Percentiles rank a stretch among this genome's conserved stretches.
These are phyloP conservation scores for Oxytorus armatus DNA, from an alignment of 2,888 invertebrate species.

Conservation along the genomic window DNA sequence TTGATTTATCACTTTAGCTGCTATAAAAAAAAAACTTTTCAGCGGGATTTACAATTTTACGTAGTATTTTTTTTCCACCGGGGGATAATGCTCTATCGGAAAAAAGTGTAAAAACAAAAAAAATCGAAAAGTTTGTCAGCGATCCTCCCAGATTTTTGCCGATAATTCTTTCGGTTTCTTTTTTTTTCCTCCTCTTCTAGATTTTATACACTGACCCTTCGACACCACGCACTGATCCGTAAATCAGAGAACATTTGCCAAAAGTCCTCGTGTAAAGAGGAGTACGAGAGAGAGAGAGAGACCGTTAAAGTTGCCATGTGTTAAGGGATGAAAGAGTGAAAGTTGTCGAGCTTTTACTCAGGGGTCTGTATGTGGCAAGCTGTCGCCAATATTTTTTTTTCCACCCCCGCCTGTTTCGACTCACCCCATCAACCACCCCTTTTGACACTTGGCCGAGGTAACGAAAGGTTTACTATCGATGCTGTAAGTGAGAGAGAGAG, in stretches of 20 bases:
- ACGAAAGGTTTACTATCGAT: conserved; percentile 22
- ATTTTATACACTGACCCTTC: neutral
- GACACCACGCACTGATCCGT: neutral
- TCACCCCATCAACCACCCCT: too few species aligned
- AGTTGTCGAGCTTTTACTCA: conserved; percentile 26
- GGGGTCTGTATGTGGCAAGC: conserved; percentile 18
- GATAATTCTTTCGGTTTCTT: too few species aligned
- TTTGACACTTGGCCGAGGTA: conserved; percentile 20
- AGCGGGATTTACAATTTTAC: too few species aligned
- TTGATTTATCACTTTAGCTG: too few species aligned
- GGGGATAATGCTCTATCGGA: too few species aligned
- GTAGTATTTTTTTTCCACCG: too few species aligned
- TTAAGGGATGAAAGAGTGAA: conserved; percentile 14
- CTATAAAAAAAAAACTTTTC: too few species aligned
- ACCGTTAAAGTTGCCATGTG: neutral
- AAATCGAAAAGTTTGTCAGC: too few species aligned
- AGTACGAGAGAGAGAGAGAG: neutral
- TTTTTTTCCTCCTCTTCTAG: too few species aligned
- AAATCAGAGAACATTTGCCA: neutral
- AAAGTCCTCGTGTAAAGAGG: too few species aligned
- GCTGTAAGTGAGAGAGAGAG: conserved; percentile 12
- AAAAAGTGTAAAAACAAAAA: too few species aligned
- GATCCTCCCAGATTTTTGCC: neutral
- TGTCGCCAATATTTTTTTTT: conserved; percentile 21
- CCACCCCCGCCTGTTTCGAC: neutral